phyloP scores from a whole-genome alignment of 2,113 vertebrate species.

The Rutilus rutilus region DNA sequence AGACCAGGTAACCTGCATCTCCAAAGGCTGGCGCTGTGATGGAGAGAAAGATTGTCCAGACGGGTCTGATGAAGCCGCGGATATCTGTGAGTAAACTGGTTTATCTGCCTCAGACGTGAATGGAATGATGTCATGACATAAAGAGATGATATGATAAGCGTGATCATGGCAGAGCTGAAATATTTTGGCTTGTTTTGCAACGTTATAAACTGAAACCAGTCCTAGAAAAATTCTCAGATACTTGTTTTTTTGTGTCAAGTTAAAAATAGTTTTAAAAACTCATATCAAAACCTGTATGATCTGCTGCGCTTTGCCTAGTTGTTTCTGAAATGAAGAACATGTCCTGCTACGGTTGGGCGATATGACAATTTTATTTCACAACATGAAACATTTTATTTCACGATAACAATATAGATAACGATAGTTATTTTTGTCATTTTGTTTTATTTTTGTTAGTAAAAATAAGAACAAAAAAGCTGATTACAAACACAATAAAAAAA shows the following conservation, averaged over 20 bases:
- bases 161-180: not conserved
- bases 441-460: too few relatives aligned
- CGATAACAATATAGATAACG: too few relatives aligned
- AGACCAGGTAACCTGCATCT: conserved; percentile 96
- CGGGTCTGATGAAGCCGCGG: conserved; percentile 92
- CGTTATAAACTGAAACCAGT: not conserved
- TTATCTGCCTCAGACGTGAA: conserved; percentile 5
- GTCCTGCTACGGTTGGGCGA: not conserved
- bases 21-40: conserved; percentile 97
- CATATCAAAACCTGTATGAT: not conserved
- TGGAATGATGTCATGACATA: not conserved
- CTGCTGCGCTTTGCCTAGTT: not conserved
- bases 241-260: not conserved
- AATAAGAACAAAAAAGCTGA: too few relatives aligned
- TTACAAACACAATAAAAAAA: too few relatives aligned
- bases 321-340: not conserved
- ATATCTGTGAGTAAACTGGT: conserved; percentile 86
- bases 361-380: too few relatives aligned
- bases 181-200: not conserved
- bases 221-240: not conserved
- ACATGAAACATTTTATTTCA: too few relatives aligned
- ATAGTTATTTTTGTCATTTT: too few relatives aligned
- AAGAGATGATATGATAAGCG: not conserved
- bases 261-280: not conserved
- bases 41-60: conserved; percentile 97